These are phyloP conservation scores for Nineta flava DNA, from an alignment of 2,888 invertebrate species.

Conservation along the genomic window DNA sequence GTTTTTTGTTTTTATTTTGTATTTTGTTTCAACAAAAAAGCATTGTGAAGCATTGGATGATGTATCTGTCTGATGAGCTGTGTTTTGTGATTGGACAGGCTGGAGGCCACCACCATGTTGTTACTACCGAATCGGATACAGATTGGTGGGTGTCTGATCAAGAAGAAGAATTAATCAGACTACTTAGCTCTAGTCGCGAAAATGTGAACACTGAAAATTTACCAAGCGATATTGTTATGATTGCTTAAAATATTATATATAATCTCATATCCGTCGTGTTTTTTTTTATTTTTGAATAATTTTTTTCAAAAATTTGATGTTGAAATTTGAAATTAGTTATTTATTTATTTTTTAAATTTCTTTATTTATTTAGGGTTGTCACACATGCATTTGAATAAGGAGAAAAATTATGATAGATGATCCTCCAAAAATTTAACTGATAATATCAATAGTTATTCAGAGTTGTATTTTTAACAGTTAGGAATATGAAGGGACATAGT, in stretches of 20 bases:
- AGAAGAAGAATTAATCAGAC: constrained; percentile 59
- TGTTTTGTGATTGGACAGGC: constrained; percentile 24
- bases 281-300: neutral
- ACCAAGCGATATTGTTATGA: constrained; percentile 26
- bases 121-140: constrained; percentile 45
- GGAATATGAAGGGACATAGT: too few species aligned
- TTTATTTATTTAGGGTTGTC: too few species aligned
- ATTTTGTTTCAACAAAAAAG: constrained; percentile 22
- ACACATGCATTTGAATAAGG: too few species aligned
- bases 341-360: too few species aligned
- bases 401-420: too few species aligned
- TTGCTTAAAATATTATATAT: constrained; percentile 7
- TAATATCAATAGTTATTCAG: too few species aligned
- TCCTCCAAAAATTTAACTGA: too few species aligned
- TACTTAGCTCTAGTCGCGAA: constrained; percentile 52
- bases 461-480: too few species aligned
- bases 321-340: neutral
- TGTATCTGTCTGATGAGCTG: too few species aligned
- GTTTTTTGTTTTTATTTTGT: constrained; percentile 7
- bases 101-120: constrained; percentile 17
- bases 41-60: too few species aligned
- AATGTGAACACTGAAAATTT: constrained; percentile 34
- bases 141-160: constrained; percentile 65
- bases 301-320: neutral
- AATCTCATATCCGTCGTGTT: neutral